A percentile compares a stretch with the other conserved stretches of the same genome.
Conservation (phyloP, 2,113 vertebrate species). For the Pimephales promelas region DNA sequence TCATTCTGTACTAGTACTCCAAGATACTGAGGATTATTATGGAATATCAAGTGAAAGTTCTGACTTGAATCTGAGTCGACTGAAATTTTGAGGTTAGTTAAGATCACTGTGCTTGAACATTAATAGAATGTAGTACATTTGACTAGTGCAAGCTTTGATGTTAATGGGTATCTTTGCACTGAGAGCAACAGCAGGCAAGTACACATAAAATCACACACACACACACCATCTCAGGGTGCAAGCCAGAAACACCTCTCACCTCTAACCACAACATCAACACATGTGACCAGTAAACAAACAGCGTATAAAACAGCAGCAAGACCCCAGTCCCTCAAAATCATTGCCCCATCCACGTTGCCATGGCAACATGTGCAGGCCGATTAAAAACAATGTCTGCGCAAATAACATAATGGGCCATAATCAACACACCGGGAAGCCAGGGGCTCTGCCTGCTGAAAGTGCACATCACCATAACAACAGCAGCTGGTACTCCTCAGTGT, state of each 20-base stretch:
- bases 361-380: conserved; percentile 60
- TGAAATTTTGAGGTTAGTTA: neutral
- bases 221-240: too few relatives aligned
- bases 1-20: neutral
- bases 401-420: conserved; percentile 68
- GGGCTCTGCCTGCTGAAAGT: conserved; percentile 55
- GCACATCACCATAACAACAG: conserved; percentile 67
- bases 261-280: neutral
- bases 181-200: neutral
- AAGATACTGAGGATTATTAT: neutral
- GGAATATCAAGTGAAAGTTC: neutral
- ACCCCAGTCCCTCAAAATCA: conserved; percentile 30
- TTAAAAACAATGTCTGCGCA: conserved; percentile 64
- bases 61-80: neutral
- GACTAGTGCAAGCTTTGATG: neutral
- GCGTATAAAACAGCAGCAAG: conserved; percentile 9
- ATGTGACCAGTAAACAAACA: conserved; percentile 15
- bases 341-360: conserved; percentile 43
- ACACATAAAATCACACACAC: too few relatives aligned
- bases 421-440: conserved; percentile 64
- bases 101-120: neutral
- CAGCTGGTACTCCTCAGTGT: conserved; percentile 54
- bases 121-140: neutral
- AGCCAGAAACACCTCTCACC: neutral
- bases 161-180: conserved; percentile 17